These are phyloP conservation scores for Hoplodrina ambigua DNA, from an alignment of 2,888 invertebrate genomes.

Conservation along the genomic window DNA sequence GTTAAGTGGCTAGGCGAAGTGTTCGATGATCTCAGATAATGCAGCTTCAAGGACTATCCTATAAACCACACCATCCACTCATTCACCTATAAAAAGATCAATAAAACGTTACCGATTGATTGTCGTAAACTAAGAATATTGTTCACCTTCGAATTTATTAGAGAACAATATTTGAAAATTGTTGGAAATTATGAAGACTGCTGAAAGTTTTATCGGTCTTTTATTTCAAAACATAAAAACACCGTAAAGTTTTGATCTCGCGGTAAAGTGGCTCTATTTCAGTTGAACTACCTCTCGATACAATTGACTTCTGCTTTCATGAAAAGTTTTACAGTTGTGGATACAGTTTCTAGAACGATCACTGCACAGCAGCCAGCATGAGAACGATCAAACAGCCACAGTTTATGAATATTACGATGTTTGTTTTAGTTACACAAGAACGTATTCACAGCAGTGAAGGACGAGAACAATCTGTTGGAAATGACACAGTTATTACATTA, in stretches of 20 bases:
- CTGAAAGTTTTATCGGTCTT: slow-evolving; percentile 31
- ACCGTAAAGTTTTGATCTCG: slow-evolving; percentile 23
- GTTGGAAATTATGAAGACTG: slow-evolving; percentile 25
- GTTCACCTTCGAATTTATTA: slow-evolving; percentile 51
- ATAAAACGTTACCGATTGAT: slow-evolving; percentile 37
- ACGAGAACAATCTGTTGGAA: slow-evolving; percentile 20
- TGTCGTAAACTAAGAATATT: slow-evolving; percentile 58
- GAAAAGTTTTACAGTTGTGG: not conserved
- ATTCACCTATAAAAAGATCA: slow-evolving; percentile 54
- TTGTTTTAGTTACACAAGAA: slow-evolving; percentile 28
- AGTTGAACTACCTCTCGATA: not conserved
- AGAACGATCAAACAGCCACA: slow-evolving; percentile 17
- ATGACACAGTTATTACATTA: slow-evolving; percentile 40
- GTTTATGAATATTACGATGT: slow-evolving; percentile 21
- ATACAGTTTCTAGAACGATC: not conserved
- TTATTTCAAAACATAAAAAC: slow-evolving; percentile 26
- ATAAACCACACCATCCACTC: slow-evolving; percentile 55
- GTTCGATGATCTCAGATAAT: slow-evolving; percentile 68
- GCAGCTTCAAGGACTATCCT: slow-evolving; percentile 70
- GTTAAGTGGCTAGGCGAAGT: slow-evolving; percentile 69
- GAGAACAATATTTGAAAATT: slow-evolving; percentile 29
- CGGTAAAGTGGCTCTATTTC: slow-evolving; percentile 16
- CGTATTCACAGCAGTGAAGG: slow-evolving; percentile 7
- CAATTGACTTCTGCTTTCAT: not conserved
- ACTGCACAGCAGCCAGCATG: slow-evolving; percentile 4